These are phyloP conservation scores for Hormiphora californensis DNA, from an alignment of 37 sponge, comb jelly and placozoan species.

Conservation along the genomic window DNA sequence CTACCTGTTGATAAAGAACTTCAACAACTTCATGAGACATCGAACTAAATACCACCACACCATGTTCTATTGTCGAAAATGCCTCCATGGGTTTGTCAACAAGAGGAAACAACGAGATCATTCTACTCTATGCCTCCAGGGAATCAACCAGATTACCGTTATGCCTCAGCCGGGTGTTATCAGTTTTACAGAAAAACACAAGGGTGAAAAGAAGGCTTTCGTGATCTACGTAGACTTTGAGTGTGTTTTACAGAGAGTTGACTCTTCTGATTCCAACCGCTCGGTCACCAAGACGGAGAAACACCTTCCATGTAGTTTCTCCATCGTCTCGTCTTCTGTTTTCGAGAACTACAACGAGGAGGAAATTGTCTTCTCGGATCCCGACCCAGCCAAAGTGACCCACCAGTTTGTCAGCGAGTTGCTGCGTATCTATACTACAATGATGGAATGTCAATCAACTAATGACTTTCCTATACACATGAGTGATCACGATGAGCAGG, in stretches of 20 bases:
- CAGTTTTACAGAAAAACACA: neutral
- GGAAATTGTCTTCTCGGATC: neutral
- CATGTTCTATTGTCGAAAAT: constrained; percentile 11
- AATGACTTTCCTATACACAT: neutral
- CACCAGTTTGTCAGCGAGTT: neutral
- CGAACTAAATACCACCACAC: constrained; percentile 10
- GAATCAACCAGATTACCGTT: constrained; percentile 25
- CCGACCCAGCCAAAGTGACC: neutral
- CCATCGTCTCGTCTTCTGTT: neutral
- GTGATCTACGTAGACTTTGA: constrained; percentile 11
- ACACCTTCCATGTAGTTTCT: constrained; percentile 40
- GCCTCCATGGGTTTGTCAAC: constrained; percentile 16
- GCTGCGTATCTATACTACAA: neutral
- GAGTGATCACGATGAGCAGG: neutral
- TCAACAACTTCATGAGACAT: constrained; percentile 36
- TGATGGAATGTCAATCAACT: neutral
- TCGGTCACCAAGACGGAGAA: neutral
- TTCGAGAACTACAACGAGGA: constrained; percentile 3
- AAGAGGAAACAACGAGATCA: neutral
- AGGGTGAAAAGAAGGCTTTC: constrained; percentile 27
- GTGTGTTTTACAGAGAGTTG: neutral
- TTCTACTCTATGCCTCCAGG: neutral
- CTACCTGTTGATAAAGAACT: constrained; percentile 8
- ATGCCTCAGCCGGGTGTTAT: constrained; percentile 28
- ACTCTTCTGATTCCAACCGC: neutral